Evolutionary conservation across 1,140 invertebrate species (phyloP).

Genomic region (Heliothis subflexa): DNA sequence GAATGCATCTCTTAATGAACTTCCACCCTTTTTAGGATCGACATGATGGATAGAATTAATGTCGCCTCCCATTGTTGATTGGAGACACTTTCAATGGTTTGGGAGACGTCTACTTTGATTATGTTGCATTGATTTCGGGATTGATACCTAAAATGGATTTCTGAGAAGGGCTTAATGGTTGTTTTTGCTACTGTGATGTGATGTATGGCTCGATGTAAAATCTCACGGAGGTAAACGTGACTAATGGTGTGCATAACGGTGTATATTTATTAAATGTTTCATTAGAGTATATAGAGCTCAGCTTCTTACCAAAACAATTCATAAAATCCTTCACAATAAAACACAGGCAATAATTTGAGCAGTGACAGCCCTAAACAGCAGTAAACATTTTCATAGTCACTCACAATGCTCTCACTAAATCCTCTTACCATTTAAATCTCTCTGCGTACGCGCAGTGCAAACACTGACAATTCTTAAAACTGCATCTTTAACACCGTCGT

Average conservation of each 20-base stretch:
- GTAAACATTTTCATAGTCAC: slow-evolving; percentile 78
- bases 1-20: slow-evolving; percentile 85
- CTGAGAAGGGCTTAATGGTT: slow-evolving; percentile 61
- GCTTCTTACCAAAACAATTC: not conserved
- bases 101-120: slow-evolving; percentile 64
- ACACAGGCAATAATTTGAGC: not conserved
- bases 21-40: slow-evolving; percentile 81
- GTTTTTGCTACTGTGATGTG: slow-evolving; percentile 47
- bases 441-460: slow-evolving; percentile 60
- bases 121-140: slow-evolving; percentile 69
- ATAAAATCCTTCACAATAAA: not conserved
- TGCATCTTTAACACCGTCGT: slow-evolving; percentile 80
- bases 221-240: slow-evolving; percentile 9
- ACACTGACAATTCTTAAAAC: slow-evolving; percentile 80
- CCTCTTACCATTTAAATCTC: slow-evolving; percentile 78
- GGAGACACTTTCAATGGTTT: slow-evolving; percentile 76
- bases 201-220: slow-evolving; percentile 26
- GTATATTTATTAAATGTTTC: not conserved
- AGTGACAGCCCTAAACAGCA: slow-evolving; percentile 69
- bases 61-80: slow-evolving; percentile 83
- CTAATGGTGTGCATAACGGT: slow-evolving; percentile 18
- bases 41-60: slow-evolving; percentile 85
- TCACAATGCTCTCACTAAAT: slow-evolving; percentile 70
- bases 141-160: slow-evolving; percentile 63
- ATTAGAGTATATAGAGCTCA: not conserved